Evolutionary conservation across 2,113 vertebrate species (phyloP), one percentile per base, ranked within the genome.

Genomic region (Oplegnathus fasciatus): DNA sequence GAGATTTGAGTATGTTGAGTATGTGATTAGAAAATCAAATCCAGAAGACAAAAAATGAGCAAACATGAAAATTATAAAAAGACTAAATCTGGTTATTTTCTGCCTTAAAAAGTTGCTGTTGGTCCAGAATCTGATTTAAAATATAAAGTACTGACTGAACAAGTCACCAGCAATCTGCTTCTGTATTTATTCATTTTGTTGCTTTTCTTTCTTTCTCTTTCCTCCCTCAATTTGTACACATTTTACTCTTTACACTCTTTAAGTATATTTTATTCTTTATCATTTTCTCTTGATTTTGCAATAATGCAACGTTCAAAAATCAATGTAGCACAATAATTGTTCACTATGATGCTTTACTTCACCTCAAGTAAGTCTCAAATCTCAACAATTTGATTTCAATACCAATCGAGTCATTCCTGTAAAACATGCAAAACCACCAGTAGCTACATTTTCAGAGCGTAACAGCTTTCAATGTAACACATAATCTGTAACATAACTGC

Each of bases 341-440:
- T 44, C 26, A 15, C 5, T 60, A 2, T 24, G 14, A 50, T 15
- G 11, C 17, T 30, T 44, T 8, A 64, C 5, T 64, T 22, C 20
- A 13, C 61, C 20, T 42, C 2, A 26, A 71, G 34, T 4, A 22
- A 30, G 72, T 42, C 13, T 71, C 13, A 54, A 37, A 24, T 30
- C 34, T 73, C 6, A 44, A 18, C 22, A 11, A 14, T 42, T 37
- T 26, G 60, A 65, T 14, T 40, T 32, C 58, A 20, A 3, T 10
- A 1, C 18, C 20, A 15, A 7, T 46, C 9, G 0, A 15, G 3
- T 15, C 5, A 30, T 8, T 65, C 2, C 3, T 18, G 58, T n/a
- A 58, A 75, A 65, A 66, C 24, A n/a, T 65, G 26, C 60, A 1
- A 54, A 77, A 50, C n/a, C 34, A 22, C 26, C 61, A 78, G 54